Evolutionary conservation across 1,140 invertebrate species (phyloP).

Genomic region (Myzus persicae): DNA sequence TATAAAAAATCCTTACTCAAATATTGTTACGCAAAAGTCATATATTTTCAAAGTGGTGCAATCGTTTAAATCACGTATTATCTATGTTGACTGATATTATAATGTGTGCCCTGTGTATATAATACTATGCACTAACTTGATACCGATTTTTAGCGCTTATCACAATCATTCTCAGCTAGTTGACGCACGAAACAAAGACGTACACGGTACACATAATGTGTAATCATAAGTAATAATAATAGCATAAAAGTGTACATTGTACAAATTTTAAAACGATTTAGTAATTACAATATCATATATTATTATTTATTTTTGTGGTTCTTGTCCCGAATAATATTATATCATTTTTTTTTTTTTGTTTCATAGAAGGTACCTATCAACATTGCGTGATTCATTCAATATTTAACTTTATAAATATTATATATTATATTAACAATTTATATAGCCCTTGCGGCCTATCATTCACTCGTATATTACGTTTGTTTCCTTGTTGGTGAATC

Average conservation of each 20-base stretch:
- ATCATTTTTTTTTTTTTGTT: not conserved
- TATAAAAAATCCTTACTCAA: conserved; percentile 12
- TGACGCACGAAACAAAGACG: not conserved
- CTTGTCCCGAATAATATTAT: not conserved
- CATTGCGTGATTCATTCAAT: not conserved
- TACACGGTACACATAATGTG: not conserved
- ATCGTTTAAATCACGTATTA: not conserved
- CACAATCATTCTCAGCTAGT: not conserved
- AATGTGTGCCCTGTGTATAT: not conserved
- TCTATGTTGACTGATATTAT: conserved; percentile 15
- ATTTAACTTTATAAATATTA: not conserved
- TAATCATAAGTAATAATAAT: not conserved
- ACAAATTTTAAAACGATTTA: not conserved
- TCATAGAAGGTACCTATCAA: not conserved
- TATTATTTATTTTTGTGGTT: no score
- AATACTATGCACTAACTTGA: not conserved
- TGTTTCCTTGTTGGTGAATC: no score
- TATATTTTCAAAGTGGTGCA: not conserved
- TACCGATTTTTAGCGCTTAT: not conserved
- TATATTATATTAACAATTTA: not conserved
- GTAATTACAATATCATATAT: not conserved
- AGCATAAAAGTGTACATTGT: not conserved
- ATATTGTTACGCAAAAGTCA: conserved; percentile 17
- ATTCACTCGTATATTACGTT: no score
- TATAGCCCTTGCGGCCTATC: not conserved